Evolutionary conservation across 2,113 vertebrate genomes (phyloP), one percentile per base, ranked within the genome.

Genomic region (Egretta garzetta): DNA sequence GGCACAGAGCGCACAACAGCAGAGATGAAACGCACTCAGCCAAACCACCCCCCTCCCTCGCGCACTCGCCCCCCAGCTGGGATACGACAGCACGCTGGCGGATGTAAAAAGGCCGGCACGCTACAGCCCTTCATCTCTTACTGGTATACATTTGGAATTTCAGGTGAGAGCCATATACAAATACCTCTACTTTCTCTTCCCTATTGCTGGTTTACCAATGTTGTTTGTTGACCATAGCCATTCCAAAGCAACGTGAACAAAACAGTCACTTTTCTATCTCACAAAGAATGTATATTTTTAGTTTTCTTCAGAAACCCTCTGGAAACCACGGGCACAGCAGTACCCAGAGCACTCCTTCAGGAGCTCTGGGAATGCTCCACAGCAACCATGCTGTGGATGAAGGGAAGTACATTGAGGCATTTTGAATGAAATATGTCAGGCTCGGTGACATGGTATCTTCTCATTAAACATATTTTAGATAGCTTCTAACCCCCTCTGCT

Each of bases 161-260:
- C 13, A 53, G 21, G 45, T 3, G 18, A 47, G 12, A 37, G 5
- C 14, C 9, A 14, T 0, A 0, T 22, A 26, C 0, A 1, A 55
- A 45, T 27, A 35, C 18, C 67, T 41, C 33, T 24, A 5, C 9
- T 14, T 53, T 56, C 22, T 37, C 43, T 53, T 86, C 24, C 21
- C 22, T n/a, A 14, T 33, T 70, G 55, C 26, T 37, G 27, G 7
- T 35, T 80, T 60, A 24, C 39, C 60, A 49, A 37, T 0, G 0
- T 6, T n/a, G 2, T n/a, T 64, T 59, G 33, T 27, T 35, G 33
- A 27, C 45, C 8, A 19, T 0, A 56, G 35, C 6, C 39, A 45
- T 53, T 18, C 45, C 68, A 76, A 88, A 35, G 13, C 24, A 23
- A 18, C 1, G 17, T 2, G 49, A 80, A 64, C 14, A 23, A 45